These are phyloP conservation scores for Micronisus gabar DNA, from an alignment of 2,113 vertebrate species.

Conservation along the genomic window DNA sequence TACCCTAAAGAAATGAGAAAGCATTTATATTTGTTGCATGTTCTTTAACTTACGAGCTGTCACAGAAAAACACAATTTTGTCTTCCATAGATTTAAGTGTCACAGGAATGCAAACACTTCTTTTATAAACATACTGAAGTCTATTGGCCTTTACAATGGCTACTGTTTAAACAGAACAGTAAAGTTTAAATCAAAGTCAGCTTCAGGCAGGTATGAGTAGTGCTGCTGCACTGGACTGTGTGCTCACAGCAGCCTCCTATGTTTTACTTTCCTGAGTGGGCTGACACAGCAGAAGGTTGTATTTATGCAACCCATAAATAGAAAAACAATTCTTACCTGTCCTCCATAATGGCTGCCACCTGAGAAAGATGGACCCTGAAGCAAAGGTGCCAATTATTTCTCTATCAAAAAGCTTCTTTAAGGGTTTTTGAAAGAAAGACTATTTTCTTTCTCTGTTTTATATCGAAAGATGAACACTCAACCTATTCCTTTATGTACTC, in stretches of 20 bases:
- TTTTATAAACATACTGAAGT: neutral
- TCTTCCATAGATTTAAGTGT: neutral
- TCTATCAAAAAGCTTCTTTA: neutral
- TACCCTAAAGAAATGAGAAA: conserved; percentile 3
- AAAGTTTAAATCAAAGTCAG: neutral
- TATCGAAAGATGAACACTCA: neutral
- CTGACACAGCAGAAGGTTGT: neutral
- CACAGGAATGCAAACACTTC: neutral
- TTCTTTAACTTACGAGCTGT: neutral
- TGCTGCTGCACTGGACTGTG: neutral
- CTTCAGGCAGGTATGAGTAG: neutral
- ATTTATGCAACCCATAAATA: neutral
- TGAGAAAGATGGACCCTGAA: conserved; percentile 25
- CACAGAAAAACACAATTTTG: neutral
- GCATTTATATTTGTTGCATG: neutral
- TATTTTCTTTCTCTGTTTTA: neutral
- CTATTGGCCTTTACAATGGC: neutral
- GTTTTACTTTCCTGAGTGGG: neutral
- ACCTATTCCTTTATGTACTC: neutral
- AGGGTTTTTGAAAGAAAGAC: neutral
- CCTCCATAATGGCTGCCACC: conserved; percentile 28
- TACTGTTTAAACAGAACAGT: neutral
- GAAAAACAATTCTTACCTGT: conserved; percentile 18
- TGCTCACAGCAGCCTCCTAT: neutral
- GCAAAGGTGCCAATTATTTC: conserved; percentile 18